Percentiles rank a stretch among this genome's conserved stretches.
phyloP scores from a whole-genome alignment of 2,797 vertebrate species.

The Lacerta agilis region DNA sequence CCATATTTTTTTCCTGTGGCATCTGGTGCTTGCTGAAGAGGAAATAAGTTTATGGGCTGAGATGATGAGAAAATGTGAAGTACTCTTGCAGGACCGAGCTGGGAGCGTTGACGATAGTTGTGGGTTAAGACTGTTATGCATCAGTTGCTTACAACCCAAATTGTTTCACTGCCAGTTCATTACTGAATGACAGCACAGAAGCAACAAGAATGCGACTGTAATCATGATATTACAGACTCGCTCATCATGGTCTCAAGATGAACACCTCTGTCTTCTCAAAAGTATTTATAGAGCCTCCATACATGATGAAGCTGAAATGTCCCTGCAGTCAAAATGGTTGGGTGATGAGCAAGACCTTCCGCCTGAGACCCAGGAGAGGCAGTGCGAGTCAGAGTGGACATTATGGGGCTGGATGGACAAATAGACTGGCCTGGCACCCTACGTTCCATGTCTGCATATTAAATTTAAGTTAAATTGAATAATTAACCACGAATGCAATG shows the following conservation, averaged over 20 bases:
- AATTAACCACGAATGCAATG: too few species aligned
- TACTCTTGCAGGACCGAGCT: slow-evolving; percentile 64
- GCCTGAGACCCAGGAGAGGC: not conserved
- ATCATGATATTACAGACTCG: not conserved
- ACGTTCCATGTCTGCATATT: too few species aligned
- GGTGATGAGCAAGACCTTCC: not conserved
- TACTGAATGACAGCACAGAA: slow-evolving; percentile 34
- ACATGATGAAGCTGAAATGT: not conserved
- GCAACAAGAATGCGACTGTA: slow-evolving; percentile 8
- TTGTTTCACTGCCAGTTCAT: slow-evolving; percentile 43
- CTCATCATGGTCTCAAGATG: not conserved
- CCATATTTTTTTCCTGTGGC: slow-evolving; percentile 67
- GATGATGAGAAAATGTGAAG: slow-evolving; percentile 76
- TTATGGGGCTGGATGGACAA: too few species aligned
- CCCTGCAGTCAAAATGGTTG: not conserved
- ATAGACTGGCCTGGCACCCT: too few species aligned
- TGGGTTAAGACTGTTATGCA: slow-evolving; percentile 47
- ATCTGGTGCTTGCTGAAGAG: slow-evolving; percentile 75
- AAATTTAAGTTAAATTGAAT: too few species aligned
- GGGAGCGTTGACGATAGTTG: slow-evolving; percentile 45
- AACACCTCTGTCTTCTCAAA: slow-evolving; percentile 12
- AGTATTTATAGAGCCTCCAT: not conserved
- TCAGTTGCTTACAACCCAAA: slow-evolving; percentile 46
- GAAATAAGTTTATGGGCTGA: slow-evolving; percentile 74
- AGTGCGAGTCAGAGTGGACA: not conserved